These are phyloP conservation scores for Eugnorisma glareosa DNA, from an alignment of 2,888 invertebrate genomes.

Conservation along the genomic window DNA sequence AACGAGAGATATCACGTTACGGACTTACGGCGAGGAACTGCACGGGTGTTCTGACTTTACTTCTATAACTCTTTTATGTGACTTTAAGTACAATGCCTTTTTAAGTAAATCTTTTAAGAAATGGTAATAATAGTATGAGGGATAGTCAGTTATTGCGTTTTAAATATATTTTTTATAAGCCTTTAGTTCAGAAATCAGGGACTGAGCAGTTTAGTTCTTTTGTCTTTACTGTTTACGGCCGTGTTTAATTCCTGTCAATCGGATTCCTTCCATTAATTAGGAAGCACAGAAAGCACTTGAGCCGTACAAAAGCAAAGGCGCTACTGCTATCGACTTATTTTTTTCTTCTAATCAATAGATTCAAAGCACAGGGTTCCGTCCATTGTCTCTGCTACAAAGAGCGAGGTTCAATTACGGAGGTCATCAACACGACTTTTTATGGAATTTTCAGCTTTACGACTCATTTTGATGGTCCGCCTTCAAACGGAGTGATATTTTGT, in stretches of 20 bases:
- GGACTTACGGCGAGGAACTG: constrained; percentile 74
- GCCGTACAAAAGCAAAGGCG: constrained; percentile 52
- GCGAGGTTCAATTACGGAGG: constrained; percentile 87
- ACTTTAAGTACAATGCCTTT: constrained; percentile 67
- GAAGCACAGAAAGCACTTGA: constrained; percentile 45
- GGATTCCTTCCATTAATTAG: constrained; percentile 45
- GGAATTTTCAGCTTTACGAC: constrained; percentile 90
- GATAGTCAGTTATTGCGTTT: constrained; percentile 28
- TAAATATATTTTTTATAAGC: not conserved
- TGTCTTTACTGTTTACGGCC: not conserved
- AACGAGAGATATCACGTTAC: constrained; percentile 88
- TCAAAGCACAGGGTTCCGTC: constrained; percentile 81
- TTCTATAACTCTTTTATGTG: constrained; percentile 83
- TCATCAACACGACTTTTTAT: constrained; percentile 91
- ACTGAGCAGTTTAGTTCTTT: too few species aligned
- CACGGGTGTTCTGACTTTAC: constrained; percentile 79
- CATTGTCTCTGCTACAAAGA: constrained; percentile 90
- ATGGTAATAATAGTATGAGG: constrained; percentile 46
- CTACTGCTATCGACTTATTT: constrained; percentile 59
- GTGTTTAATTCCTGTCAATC: constrained; percentile 14
- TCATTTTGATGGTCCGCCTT: constrained; percentile 91
- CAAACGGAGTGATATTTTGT: constrained; percentile 91
- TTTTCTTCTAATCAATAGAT: constrained; percentile 82
- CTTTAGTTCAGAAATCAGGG: too few species aligned
- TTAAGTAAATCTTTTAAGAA: constrained; percentile 54